A percentile compares a stretch with the other conserved stretches of the same genome.
Conservation (phyloP, 2,888 invertebrate species). For the Caenorhabditis sinica region DNA sequence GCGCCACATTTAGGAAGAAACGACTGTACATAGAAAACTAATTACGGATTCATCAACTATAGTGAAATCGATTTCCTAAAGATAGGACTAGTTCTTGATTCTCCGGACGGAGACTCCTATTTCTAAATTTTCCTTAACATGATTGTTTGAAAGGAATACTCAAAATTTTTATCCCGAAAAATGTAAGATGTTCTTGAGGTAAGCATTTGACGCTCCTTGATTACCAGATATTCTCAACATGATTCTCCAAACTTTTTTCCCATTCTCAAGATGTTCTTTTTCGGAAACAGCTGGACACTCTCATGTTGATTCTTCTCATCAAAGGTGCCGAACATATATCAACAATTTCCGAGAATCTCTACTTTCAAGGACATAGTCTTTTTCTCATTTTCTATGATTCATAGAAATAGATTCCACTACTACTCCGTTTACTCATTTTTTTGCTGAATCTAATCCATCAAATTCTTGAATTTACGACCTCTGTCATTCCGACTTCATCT, state of each 20-base stretch:
- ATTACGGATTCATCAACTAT: too few species aligned
- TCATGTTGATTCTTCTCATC: not conserved
- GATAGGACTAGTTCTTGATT: too few species aligned
- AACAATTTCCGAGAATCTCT: conserved; percentile 1
- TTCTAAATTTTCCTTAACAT: too few species aligned
- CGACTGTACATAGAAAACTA: too few species aligned
- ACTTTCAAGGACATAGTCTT: not conserved
- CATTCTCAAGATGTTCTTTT: not conserved
- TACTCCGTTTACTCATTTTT: not conserved
- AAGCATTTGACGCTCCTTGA: too few species aligned
- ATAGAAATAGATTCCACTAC: not conserved
- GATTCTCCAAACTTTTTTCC: not conserved
- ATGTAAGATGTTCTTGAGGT: too few species aligned
- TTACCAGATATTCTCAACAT: too few species aligned
- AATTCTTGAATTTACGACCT: conserved; percentile 25
- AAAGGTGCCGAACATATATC: conserved; percentile 2
- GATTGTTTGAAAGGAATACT: too few species aligned
- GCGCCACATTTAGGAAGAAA: too few species aligned
- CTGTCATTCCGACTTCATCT: conserved; percentile 19
- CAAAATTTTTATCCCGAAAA: too few species aligned
- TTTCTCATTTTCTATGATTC: not conserved
- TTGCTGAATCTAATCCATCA: conserved; percentile 28
- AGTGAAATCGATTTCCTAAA: too few species aligned
- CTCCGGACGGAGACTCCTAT: too few species aligned
- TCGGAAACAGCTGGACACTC: not conserved